Evolutionary conservation across 1,140 invertebrate species (phyloP).

Genomic region (Brachionus angularis): DNA sequence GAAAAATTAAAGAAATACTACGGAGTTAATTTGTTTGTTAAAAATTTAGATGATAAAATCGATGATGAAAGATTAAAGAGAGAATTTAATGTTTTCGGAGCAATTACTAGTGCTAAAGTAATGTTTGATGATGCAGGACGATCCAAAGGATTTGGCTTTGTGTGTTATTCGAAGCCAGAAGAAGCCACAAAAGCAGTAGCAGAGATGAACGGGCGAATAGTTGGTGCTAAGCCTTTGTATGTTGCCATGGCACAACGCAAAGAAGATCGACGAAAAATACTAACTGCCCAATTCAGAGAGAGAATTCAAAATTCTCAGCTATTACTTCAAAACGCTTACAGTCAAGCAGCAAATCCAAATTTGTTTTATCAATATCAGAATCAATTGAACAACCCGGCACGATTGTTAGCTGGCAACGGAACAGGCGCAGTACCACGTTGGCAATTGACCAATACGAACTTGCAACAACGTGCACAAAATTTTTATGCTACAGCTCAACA

Average conservation of each 20-base stretch:
- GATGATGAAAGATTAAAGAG: conserved; percentile 89
- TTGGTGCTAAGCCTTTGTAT: conserved; percentile 72
- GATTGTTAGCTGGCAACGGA: not conserved
- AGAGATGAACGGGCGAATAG: conserved; percentile 92
- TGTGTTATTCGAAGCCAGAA: conserved; percentile 94
- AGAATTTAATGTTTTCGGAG: conserved; percentile 88
- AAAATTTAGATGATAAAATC: conserved; percentile 96
- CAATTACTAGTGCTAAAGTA: conserved; percentile 92
- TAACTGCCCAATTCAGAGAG: conserved; percentile 78
- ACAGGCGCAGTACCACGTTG: not conserved
- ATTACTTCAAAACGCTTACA: not conserved
- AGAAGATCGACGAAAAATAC: conserved; percentile 88
- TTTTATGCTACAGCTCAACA: too few relatives aligned
- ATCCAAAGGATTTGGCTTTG: conserved; percentile 95
- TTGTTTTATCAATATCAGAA: conserved; percentile 1
- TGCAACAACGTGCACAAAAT: not conserved
- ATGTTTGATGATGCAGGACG: conserved; percentile 55
- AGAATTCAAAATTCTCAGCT: conserved; percentile 12
- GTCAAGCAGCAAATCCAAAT: not conserved
- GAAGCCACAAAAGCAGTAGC: conserved; percentile 98
- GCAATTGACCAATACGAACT: not conserved
- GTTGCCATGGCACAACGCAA: conserved; percentile 97
- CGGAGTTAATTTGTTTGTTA: conserved; percentile 96
- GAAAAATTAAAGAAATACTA: conserved; percentile 79
- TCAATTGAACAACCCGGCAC: not conserved